Conservation (phyloP, 30 jellyfish, hydroid and myxozoan genomes). For the Aurelia aurita region DNA sequence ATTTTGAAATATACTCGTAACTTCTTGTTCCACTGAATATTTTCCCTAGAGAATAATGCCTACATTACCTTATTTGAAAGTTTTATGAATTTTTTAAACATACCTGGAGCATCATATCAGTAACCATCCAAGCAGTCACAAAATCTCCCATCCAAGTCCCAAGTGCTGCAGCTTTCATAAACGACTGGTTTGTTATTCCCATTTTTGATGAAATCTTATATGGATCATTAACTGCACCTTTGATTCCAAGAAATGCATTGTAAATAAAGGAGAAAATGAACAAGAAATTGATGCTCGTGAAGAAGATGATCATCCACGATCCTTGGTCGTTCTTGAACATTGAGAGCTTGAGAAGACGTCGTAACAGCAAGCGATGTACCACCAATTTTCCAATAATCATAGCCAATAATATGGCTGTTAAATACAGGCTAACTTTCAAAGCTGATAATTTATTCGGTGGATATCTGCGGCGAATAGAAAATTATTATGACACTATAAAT, state of each 20-base stretch:
- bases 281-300: conserved; percentile 60
- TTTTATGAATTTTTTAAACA: too few species aligned
- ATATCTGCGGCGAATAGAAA: conserved; percentile 44
- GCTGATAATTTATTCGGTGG: conserved; percentile 87
- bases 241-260: conserved; percentile 80
- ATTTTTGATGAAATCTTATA: conserved; percentile 78
- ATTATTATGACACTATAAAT: too few species aligned
- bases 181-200: conserved; percentile 77
- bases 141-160: conserved; percentile 99
- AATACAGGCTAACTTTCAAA: conserved; percentile 74
- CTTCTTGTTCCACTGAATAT: too few species aligned
- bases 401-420: conserved; percentile 75
- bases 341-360: conserved; percentile 63
- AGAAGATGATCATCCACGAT: conserved; percentile 91
- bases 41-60: too few species aligned
- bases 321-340: conserved; percentile 91
- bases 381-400: conserved; percentile 79
- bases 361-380: conserved; percentile 72
- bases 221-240: conserved; percentile 41
- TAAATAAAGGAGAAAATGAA: conserved; percentile 77
- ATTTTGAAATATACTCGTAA: too few species aligned
- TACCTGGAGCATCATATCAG: conserved; percentile 98
- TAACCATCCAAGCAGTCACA: conserved; percentile 98
- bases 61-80: not conserved
- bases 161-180: conserved; percentile 95